Evolutionary conservation across 2,797 vertebrate genomes (phyloP).

Genomic region (Orientallactaga sibirica): DNA sequence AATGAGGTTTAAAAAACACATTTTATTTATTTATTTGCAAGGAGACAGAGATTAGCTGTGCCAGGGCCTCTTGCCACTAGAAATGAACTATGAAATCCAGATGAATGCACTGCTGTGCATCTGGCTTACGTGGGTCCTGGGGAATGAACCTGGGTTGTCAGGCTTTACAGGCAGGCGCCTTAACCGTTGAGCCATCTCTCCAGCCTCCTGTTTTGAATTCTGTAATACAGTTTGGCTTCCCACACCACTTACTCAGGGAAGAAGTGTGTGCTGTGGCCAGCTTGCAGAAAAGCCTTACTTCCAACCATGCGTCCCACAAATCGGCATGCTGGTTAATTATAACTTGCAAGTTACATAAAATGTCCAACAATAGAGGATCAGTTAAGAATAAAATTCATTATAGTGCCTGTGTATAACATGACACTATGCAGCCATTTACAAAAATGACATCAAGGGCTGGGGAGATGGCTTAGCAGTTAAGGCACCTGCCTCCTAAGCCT

Average conservation of each 20-base stretch:
- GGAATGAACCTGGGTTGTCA: too few species aligned
- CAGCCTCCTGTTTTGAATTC: background rate
- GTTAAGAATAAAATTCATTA: slow-evolving; percentile 74
- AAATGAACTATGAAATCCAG: too few species aligned
- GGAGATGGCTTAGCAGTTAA: background rate
- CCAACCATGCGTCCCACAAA: slow-evolving; percentile 64
- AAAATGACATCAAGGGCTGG: background rate
- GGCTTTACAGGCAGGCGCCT: too few species aligned
- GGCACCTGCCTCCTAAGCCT: too few species aligned
- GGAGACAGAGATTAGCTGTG: too few species aligned
- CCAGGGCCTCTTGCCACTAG: too few species aligned
- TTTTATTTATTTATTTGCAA: too few species aligned
- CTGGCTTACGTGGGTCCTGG: too few species aligned
- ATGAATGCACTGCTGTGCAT: too few species aligned
- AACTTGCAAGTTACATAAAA: slow-evolving; percentile 77
- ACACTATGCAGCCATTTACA: slow-evolving; percentile 42
- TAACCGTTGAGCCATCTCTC: too few species aligned
- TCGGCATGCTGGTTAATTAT: slow-evolving; percentile 62
- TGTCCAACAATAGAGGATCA: slow-evolving; percentile 65
- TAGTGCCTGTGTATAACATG: slow-evolving; percentile 59
- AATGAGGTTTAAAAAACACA: background rate
- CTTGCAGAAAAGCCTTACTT: slow-evolving; percentile 46
- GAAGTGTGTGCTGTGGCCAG: background rate
- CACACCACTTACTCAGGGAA: slow-evolving; percentile 2
- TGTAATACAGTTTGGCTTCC: slow-evolving; percentile 8